Evolutionary conservation across 30 jellyfish, hydroid and myxozoan species (phyloP), one percentile per base, ranked within the genome.

Genomic region (Haliclystus octoradiatus): DNA sequence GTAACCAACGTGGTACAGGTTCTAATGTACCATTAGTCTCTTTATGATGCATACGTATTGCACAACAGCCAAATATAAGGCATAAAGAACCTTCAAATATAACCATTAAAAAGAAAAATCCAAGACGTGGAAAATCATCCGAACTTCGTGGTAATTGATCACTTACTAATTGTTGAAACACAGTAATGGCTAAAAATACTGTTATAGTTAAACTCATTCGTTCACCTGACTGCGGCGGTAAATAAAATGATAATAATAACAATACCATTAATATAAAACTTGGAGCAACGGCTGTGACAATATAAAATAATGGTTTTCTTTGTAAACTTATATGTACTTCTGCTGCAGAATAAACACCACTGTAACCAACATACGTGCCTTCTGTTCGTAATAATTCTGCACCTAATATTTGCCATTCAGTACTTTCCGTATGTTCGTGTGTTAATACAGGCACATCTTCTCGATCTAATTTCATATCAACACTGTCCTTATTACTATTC

Each of bases 211-310:
- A 69, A 26, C 93, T 73, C 65, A 88, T 81, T 26, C 97, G 66
- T 61, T 88, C 97, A 1, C 97, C 97, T 2, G 93, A 73, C 53
- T 88, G 94, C 34, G 97, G 97, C 7, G 97, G 97, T 52, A 88
- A 68, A 74, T 71, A 80, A 51, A 88, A 88, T 40, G 94, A 93
- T 50, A 88, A 80, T 40, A 88, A 52, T 3, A 80, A 70, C 3
- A 93, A 80, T 23, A 69, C 68, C 0, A 88, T 84, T 1, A 88
- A 47, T 26, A 88, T 84, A 14, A 88, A 69, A 70, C 97, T 80
- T 33, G 97, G 97, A 26, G 82, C 65, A 23, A 88, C 75, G 26
- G 79, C 94, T 61, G 80, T 88, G 65, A 88, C 72, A 25, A 88
- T 70, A 60, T 68, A 80, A 33, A 80, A 88, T 33, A 80, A 74